A percentile compares a stretch with the other conserved stretches of the same genome.
These are phyloP conservation scores for Trachops cirrhosus DNA, from an alignment of 2,797 vertebrate genomes.

Conservation along the genomic window DNA sequence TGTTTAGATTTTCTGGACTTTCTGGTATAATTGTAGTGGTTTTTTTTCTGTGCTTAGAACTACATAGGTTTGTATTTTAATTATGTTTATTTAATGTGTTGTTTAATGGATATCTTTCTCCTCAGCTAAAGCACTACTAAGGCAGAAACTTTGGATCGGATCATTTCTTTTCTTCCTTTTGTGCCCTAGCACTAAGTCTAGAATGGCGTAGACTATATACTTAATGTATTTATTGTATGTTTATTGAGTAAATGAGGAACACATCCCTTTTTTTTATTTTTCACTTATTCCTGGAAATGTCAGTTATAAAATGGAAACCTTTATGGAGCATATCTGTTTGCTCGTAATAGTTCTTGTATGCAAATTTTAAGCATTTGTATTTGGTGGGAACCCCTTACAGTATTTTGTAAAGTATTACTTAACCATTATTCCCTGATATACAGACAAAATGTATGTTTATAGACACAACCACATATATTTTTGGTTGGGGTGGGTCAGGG, in stretches of 20 bases:
- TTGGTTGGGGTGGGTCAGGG: background rate
- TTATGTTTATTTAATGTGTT: background rate
- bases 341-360: background rate
- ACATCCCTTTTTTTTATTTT: background rate
- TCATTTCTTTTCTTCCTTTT: background rate
- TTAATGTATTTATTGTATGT: background rate
- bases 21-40: background rate
- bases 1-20: background rate
- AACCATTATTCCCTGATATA: background rate
- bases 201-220: background rate
- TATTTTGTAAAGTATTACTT: background rate
- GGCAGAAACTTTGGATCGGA: background rate
- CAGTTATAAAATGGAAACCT: background rate
- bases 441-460: background rate
- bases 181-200: background rate
- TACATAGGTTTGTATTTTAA: background rate
- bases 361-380: background rate
- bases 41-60: background rate
- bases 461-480: background rate
- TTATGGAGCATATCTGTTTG: background rate
- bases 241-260: background rate
- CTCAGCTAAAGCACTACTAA: background rate
- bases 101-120: background rate
- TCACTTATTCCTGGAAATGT: conserved; percentile 8
- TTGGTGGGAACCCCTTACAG: background rate